Evolutionary conservation across 2,797 vertebrate genomes (phyloP).

Genomic region (Hemitrygon akajei): DNA sequence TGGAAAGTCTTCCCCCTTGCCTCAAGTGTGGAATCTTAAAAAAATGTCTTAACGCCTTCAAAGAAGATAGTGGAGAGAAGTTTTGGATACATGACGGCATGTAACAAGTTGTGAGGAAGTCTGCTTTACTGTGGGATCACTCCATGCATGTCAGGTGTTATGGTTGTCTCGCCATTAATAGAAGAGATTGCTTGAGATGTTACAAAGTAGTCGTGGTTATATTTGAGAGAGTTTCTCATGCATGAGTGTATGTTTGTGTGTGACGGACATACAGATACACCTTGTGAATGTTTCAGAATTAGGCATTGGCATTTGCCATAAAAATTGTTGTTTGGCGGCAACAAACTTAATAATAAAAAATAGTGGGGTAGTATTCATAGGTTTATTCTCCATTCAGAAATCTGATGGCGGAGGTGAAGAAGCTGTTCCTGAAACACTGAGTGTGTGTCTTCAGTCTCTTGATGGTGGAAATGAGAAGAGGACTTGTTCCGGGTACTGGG

Average conservation of each 20-base stretch:
- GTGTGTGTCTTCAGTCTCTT: too few relatives aligned
- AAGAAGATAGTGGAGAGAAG: background rate
- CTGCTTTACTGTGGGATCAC: background rate
- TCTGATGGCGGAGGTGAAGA: too few relatives aligned
- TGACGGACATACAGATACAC: background rate
- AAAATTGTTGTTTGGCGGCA: too few relatives aligned
- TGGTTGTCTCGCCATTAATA: background rate
- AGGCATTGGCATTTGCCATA: too few relatives aligned
- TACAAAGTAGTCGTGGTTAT: background rate
- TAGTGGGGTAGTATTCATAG: too few relatives aligned
- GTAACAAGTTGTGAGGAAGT: background rate
- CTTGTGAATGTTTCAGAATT: too few relatives aligned
- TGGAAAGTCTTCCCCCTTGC: background rate
- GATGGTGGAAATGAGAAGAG: too few relatives aligned
- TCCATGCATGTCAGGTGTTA: background rate
- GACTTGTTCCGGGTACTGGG: too few relatives aligned
- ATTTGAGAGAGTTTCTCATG: background rate
- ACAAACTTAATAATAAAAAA: too few relatives aligned
- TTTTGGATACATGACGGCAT: background rate
- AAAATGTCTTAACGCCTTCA: background rate
- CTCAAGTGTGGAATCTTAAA: background rate
- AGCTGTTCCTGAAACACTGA: too few relatives aligned
- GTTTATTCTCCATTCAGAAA: too few relatives aligned
- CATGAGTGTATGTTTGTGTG: background rate
- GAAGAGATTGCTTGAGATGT: background rate